Base-by-base conservation (phyloP, 2,113 vertebrate species). In the Symphodus melops region DNA sequence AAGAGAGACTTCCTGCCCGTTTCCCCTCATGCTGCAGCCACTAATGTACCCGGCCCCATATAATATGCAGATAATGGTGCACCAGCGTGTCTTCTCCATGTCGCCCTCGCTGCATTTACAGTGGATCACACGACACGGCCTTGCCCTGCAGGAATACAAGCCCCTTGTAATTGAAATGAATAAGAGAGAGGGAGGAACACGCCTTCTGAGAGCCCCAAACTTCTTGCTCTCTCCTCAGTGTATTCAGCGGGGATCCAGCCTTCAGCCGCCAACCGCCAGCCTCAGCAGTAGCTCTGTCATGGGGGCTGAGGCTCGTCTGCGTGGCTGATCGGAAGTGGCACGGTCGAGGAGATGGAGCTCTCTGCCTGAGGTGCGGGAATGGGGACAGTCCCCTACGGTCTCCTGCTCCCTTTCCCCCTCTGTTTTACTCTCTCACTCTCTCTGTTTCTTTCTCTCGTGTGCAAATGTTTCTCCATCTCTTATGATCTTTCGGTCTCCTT, bases 361-460 rank as follows among this genome's bases (percentile, higher is more conserved):
- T 89, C 82, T 88, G 90, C 88, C 80, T 85, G 89, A 87, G 91
- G 89, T 79, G 82, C 84, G 80, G 90, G 88, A 93, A 92, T 86
- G 91, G 89, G 92, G 91, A 93, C 89, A 89, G 91, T 91, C 90
- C 91, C 89, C 92, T 69, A 91, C 84, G 90, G 92, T 92, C 92
- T 89, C 84, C 72, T 60, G 81, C 82, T 89, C 79, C 85, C 87
- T 79, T 83, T 86, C 80, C 74, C 72, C 58, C 69, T 64, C 76
- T 58, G 51, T 68, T n/a, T 33, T 55, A 49, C 14, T 58, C 58
- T 44, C 64, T 74, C 72, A 6, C 11, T 12, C 13, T 46, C 11
- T 54, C 54, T 49, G 61, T 74, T 67, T 79, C 70, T 58, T 69
- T 83, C 89, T 92, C 85, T 89, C 72, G 73, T 79, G 89, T 90